Evolutionary conservation across 2,888 invertebrate genomes (phyloP), one percentile per base, ranked within the genome.

Genomic region (Lasioglossum leucozonium): DNA sequence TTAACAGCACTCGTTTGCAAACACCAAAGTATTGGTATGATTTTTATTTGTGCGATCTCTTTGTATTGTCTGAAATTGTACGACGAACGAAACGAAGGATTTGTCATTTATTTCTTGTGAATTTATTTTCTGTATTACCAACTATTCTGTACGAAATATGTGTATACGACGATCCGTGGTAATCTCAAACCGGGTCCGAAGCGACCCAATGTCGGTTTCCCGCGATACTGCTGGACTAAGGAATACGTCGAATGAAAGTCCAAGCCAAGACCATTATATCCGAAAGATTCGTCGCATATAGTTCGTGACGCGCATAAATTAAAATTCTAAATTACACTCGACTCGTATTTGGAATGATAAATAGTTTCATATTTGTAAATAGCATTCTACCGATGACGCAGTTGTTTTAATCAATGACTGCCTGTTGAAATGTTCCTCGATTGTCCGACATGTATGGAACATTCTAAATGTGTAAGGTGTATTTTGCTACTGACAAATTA

Each of bases 361-460:
- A 72, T 76, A 69, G 71, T 79, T 74, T 81, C n/a, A 58, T 71
- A 69, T 78, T 81, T 81, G 76, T 69, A 79, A 81, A 85, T 85
- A 75, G 83, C 72, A 72, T 44, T 69, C 72, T 37, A 26, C 62
- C 92, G 81, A 86, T 91, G 92, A 92, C 91, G 91, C 88, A 90
- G 87, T 88, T 87, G 81, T 76, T 84, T 80, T 85, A 79, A 87
- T 87, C 79, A 85, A 88, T 82, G 82, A 82, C 80, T 75, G 77
- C 67, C 40, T 37, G 58, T 72, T 26, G 55, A 26, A 74, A 77
- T 58, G 44, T 79, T 78, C 30, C 37, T 34, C 82, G 87, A 91
- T 92, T 91, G 92, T 92, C 90, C 73, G 89, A 88, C 91, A 79
- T 82, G 85, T 91, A 90, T 89, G 91, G 92, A 72, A 42, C 18